Evolutionary conservation across 2,888 invertebrate genomes (phyloP).

Genomic region (Tricholauxania praeusta): DNA sequence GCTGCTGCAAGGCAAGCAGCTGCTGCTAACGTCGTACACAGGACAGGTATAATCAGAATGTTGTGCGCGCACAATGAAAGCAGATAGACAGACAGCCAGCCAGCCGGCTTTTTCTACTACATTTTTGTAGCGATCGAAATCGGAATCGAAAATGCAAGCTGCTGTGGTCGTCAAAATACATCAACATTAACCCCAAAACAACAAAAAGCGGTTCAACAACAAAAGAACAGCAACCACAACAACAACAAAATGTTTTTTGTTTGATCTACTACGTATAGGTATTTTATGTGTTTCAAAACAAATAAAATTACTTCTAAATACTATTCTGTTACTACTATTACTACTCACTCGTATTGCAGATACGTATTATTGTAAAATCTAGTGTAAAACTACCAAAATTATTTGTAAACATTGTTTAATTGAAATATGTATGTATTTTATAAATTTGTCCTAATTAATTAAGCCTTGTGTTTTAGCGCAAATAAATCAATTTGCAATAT

Average conservation of each 20-base stretch:
- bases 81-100: neutral
- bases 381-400: slow-evolving; percentile 28
- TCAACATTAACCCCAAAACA: neutral
- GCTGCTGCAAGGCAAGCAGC: neutral
- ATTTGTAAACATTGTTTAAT: slow-evolving; percentile 23
- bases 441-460: neutral
- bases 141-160: no score
- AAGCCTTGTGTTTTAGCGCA: slow-evolving; percentile 11
- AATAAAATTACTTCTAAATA: slow-evolving; percentile 19
- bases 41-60: slow-evolving; percentile 8
- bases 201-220: slow-evolving; percentile 12
- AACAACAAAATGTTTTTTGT: slow-evolving; percentile 24
- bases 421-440: slow-evolving; percentile 11
- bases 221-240: slow-evolving; percentile 13
- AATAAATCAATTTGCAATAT: slow-evolving; percentile 2
- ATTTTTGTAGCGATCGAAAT: no score
- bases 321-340: slow-evolving; percentile 25
- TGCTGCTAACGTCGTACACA: neutral
- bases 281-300: slow-evolving; percentile 24
- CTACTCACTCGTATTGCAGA: slow-evolving; percentile 5
- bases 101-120: neutral
- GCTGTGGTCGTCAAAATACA: neutral
- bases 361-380: slow-evolving; percentile 21
- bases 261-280: slow-evolving; percentile 30
- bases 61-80: neutral